phyloP scores from a whole-genome alignment of 2,797 vertebrate genomes.

The Microctenopoma stevenorrisi region DNA sequence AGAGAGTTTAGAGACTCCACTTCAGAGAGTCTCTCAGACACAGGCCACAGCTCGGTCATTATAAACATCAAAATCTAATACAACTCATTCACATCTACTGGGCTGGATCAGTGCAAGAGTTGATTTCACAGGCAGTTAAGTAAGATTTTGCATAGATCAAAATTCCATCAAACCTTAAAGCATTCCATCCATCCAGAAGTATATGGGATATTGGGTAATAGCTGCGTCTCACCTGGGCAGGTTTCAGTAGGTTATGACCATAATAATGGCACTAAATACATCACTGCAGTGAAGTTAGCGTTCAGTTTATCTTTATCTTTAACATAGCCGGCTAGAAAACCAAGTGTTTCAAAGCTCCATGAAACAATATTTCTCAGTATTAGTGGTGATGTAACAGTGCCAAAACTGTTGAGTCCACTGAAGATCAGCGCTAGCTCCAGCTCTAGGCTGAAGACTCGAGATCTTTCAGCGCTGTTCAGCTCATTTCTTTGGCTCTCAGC shows the following conservation, averaged over 20 bases:
- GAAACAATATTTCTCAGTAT: not conserved
- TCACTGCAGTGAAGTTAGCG: not conserved
- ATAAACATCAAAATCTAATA: too few species aligned
- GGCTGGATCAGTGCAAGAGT: too few species aligned
- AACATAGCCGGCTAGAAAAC: constrained; percentile 12
- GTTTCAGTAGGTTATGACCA: not conserved
- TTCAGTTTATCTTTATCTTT: not conserved
- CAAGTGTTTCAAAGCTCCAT: not conserved
- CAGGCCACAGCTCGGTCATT: not conserved
- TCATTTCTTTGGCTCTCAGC: constrained; percentile 13
- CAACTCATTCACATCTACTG: too few species aligned
- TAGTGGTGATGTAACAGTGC: constrained; percentile 1
- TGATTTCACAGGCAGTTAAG: too few species aligned
- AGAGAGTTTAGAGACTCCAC: not conserved
- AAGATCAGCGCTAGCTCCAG: constrained; percentile 1
- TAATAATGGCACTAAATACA: constrained; percentile 1
- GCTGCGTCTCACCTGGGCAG: not conserved
- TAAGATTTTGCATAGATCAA: too few species aligned
- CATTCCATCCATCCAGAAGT: too few species aligned
- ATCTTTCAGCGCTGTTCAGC: not conserved
- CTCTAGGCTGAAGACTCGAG: not conserved
- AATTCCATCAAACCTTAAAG: too few species aligned
- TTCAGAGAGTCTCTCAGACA: not conserved
- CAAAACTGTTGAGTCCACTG: not conserved
- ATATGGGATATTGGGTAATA: too few species aligned